These are phyloP conservation scores for Solen grandis DNA, from an alignment of 1,140 invertebrate genomes.

Conservation along the genomic window DNA sequence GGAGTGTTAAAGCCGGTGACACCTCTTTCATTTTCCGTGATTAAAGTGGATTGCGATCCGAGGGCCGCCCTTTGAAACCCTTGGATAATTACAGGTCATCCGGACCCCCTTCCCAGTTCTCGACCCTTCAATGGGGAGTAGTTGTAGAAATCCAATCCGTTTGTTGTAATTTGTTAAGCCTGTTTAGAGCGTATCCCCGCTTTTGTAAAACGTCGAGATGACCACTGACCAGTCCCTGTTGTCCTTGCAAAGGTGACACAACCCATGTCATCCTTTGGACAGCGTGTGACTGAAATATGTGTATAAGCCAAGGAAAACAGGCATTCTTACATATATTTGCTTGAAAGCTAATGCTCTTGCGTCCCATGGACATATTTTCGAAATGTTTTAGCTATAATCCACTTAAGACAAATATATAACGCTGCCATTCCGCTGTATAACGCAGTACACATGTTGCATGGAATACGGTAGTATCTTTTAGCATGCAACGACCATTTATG, in stretches of 20 bases:
- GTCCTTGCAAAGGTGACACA: neutral
- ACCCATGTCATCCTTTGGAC: neutral
- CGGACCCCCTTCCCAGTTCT: conserved; percentile 1
- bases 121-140: conserved; percentile 12
- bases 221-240: too few species aligned
- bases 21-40: conserved; percentile 34
- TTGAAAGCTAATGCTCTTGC: neutral
- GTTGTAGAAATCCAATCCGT: conserved; percentile 28
- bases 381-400: too few species aligned
- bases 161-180: conserved; percentile 23
- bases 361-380: too few species aligned
- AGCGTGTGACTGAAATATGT: neutral
- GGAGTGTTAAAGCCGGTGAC: conserved; percentile 1
- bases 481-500: too few species aligned
- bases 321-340: neutral
- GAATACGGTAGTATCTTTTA: too few species aligned
- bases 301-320: conserved; percentile 1
- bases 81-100: conserved; percentile 29
- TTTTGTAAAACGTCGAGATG: too few species aligned
- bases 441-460: too few species aligned
- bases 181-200: too few species aligned
- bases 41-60: conserved; percentile 22
- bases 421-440: too few species aligned
- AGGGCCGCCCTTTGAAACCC: conserved; percentile 14
- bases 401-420: too few species aligned